Base-by-base conservation (phyloP, 1,140 invertebrate genomes). In the Belonocnema kinseyi region DNA sequence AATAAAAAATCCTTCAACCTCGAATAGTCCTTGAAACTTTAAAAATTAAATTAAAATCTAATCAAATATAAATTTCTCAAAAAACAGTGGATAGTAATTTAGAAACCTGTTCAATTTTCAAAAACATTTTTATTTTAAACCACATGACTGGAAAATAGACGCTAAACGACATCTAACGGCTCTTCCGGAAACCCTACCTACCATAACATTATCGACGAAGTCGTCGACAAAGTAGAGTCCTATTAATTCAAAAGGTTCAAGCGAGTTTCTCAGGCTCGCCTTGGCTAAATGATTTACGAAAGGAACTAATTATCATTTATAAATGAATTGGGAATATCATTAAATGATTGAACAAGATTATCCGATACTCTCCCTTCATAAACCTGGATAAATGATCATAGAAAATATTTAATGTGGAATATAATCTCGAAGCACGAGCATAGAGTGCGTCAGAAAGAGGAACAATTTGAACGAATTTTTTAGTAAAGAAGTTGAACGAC, bases 401-500 rank as follows among this genome's bases (percentile, higher is more conserved):
- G 12, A 21, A 21, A 58, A 58, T 58, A 17, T 46, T 66, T 40
- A 66, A 46, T 16, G 14, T 16, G 21, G 13, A 66, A 66, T 16
- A 17, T 16, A 17, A 19, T 19, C 6, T 1, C 16, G 21, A 40
- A 46, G 16, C 8, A 7, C 40, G 56, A 17, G 17, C 5, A 19
- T 3, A 58, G 8, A 21, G 56, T 61, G 33, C 40, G 8, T 66
- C 33, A 33, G 14, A 61, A 61, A 61, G 58, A 61, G 58, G 53
- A 40, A 66, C 33, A 66, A 8, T 13, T 13, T 13, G 56, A 58
- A 56, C n/a, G 16, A 56, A 17, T 56, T 19, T 56, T 56, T 33
- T 61, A 26, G 21, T 61, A 56, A 56, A 56, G 17, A 40, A 46
- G 61, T 66, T 66, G 33, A 66, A 66, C n/a, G 61, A 66, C 61